A percentile compares a stretch with the other conserved stretches of the same genome.
These are phyloP conservation scores for Rhamphomyia laevipes DNA, from an alignment of 2,888 invertebrate species.

Conservation along the genomic window DNA sequence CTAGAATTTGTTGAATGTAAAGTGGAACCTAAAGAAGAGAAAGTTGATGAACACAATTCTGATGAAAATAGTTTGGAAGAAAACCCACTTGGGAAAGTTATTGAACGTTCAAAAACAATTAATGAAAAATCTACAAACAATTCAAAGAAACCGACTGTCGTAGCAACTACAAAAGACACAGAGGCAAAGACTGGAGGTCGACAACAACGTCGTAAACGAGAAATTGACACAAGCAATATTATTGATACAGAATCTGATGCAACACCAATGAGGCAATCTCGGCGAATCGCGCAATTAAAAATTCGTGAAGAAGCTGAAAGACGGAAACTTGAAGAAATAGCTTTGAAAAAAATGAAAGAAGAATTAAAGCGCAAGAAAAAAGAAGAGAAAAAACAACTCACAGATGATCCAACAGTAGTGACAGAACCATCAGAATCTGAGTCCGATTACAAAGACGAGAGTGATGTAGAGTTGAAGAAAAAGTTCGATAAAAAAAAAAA, in stretches of 20 bases:
- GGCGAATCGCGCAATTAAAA: slow-evolving; percentile 77
- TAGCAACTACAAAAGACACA: not conserved
- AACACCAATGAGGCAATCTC: slow-evolving; percentile 56
- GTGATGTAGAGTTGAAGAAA: slow-evolving; percentile 29
- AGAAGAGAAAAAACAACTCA: slow-evolving; percentile 28
- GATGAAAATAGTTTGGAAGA: too few species aligned
- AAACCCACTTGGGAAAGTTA: too few species aligned
- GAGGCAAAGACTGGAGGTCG: not conserved
- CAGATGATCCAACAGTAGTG: slow-evolving; percentile 23
- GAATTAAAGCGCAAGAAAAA: slow-evolving; percentile 46
- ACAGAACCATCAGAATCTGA: slow-evolving; percentile 26
- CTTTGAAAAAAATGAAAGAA: slow-evolving; percentile 52
- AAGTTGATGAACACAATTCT: not conserved
- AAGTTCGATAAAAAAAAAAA: slow-evolving; percentile 36
- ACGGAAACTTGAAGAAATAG: slow-evolving; percentile 61
- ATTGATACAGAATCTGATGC: slow-evolving; percentile 30
- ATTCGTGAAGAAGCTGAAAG: slow-evolving; percentile 76
- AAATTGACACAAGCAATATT: slow-evolving; percentile 33
- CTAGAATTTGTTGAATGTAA: not conserved
- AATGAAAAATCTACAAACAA: too few species aligned
- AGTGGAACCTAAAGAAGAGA: not conserved
- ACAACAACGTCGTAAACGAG: slow-evolving; percentile 12
- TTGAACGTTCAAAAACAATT: too few species aligned
- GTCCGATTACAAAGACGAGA: slow-evolving; percentile 24
- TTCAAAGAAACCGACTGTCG: not conserved